These are phyloP conservation scores for Alethe castanea DNA, from an alignment of 2,113 vertebrate genomes.

Conservation along the genomic window DNA sequence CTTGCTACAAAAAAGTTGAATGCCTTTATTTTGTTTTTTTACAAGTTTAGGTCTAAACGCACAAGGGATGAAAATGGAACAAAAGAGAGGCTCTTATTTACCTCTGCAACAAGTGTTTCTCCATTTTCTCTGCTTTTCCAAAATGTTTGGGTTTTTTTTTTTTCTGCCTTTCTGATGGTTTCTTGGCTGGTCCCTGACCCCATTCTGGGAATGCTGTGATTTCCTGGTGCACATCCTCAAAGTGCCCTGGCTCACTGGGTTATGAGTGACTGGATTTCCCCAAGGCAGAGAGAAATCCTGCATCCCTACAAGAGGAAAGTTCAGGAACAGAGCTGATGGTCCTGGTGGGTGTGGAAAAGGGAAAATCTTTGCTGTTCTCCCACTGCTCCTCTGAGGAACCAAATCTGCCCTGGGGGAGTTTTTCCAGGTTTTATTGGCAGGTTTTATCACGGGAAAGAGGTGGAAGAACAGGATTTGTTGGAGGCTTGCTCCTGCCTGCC, in stretches of 20 bases:
- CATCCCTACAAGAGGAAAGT: background rate
- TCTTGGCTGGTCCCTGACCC: background rate
- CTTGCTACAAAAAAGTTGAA: background rate
- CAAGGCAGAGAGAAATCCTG: background rate
- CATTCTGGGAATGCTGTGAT: background rate
- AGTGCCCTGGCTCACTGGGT: background rate
- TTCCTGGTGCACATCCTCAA: background rate
- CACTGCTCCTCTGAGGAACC: background rate
- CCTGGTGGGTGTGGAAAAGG: rapidly evolving
- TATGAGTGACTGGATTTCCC: background rate
- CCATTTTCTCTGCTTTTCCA: background rate
- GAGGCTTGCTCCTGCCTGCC: background rate
- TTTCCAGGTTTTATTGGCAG: background rate
- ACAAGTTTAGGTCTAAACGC: rapidly evolving
- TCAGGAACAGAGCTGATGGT: background rate
- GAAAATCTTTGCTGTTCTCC: background rate
- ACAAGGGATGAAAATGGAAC: background rate
- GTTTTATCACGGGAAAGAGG: background rate
- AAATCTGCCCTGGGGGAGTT: rapidly evolving
- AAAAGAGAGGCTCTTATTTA: background rate
- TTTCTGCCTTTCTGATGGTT: background rate
- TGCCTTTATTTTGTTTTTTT: background rate
- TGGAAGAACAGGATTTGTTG: background rate
- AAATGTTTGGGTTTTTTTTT: background rate
- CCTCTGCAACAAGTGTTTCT: background rate